Conservation (phyloP, 2,888 invertebrate species). For the Darwinula stevensoni region DNA sequence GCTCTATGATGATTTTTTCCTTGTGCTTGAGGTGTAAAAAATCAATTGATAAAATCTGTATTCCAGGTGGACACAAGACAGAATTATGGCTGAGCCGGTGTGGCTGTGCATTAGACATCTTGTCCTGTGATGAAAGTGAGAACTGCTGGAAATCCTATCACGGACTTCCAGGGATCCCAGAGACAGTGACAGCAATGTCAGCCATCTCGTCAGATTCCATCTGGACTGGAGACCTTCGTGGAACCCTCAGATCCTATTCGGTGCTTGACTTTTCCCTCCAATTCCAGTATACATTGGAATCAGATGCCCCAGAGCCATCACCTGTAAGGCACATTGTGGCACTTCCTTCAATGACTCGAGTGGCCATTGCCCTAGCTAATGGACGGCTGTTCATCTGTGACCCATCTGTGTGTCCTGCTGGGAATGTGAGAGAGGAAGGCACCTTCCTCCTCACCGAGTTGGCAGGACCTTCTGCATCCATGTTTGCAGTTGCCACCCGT, state of each 20-base stretch:
- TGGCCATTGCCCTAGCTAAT: slow-evolving; percentile 49
- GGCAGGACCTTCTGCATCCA: slow-evolving; percentile 20
- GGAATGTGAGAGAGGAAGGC: slow-evolving; percentile 33
- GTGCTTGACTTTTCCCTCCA: slow-evolving; percentile 21
- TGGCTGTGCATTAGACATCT: slow-evolving; percentile 9
- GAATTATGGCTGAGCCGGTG: slow-evolving; percentile 9
- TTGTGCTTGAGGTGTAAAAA: no score
- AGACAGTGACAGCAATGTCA: neutral
- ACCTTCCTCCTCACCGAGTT: slow-evolving; percentile 47
- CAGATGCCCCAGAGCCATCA: slow-evolving; percentile 23
- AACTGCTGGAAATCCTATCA: no score
- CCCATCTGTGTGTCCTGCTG: slow-evolving; percentile 22
- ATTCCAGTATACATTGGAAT: slow-evolving; percentile 35
- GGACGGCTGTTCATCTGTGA: slow-evolving; percentile 43
- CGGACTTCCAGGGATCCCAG: neutral
- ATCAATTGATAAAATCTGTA: no score
- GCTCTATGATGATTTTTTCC: no score
- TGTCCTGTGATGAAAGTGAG: slow-evolving; percentile 4
- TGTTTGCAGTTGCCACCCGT: slow-evolving; percentile 5
- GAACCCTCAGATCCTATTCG: neutral
- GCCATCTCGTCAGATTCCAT: neutral
- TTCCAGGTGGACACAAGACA: no score
- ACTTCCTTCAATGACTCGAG: slow-evolving; percentile 31
- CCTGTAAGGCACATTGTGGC: slow-evolving; percentile 35
- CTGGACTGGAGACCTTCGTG: neutral